Conservation (phyloP, 2,113 vertebrate genomes). For the Cepphus grylle region DNA sequence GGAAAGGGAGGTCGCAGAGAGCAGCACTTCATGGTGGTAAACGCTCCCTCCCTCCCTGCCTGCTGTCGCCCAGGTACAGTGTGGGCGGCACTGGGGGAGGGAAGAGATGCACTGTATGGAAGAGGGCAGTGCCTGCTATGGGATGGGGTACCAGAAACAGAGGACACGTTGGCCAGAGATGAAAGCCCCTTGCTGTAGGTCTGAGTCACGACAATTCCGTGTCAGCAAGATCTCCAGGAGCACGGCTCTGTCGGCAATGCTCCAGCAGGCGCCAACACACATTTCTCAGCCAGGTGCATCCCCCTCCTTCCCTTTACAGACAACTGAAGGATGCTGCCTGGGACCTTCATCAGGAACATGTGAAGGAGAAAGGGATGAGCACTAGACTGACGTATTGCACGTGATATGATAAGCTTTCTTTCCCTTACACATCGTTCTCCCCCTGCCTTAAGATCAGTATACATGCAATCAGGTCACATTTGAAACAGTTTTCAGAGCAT, state of each 20-base stretch:
- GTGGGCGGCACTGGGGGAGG: background rate
- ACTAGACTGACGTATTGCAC: background rate
- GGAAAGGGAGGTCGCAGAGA: background rate
- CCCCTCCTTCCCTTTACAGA: background rate
- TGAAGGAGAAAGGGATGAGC: background rate
- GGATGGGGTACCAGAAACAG: background rate
- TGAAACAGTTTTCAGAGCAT: background rate
- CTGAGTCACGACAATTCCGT: rapidly evolving
- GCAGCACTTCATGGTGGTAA: background rate
- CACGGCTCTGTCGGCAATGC: background rate
- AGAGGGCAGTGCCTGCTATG: background rate
- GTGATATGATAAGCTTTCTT: rapidly evolving
- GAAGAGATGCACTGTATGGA: background rate
- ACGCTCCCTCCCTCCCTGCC: background rate
- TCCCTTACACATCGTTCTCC: background rate
- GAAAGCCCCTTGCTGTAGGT: background rate
- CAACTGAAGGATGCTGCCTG: background rate
- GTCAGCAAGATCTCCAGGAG: background rate
- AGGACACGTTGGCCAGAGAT: rapidly evolving
- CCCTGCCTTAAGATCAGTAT: background rate
- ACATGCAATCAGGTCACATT: background rate
- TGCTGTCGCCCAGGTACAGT: background rate
- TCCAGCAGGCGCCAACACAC: background rate
- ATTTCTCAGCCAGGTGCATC: background rate
- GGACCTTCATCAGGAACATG: background rate